A percentile compares a stretch with the other conserved stretches of the same genome.
phyloP scores from a whole-genome alignment of 2,888 invertebrate species.

The Automeris io region DNA sequence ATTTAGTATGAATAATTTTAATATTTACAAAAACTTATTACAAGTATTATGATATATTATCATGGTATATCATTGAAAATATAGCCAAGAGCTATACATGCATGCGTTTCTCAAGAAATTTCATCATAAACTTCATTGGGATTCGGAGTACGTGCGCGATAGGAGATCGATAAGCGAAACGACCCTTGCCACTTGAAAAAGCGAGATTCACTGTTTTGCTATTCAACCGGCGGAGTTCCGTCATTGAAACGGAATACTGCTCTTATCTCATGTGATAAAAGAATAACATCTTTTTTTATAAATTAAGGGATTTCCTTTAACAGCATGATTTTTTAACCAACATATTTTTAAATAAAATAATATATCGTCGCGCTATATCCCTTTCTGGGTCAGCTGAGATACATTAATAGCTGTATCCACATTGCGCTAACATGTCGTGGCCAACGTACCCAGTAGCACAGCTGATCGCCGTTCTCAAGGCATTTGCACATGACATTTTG shows the following conservation, averaged over 20 bases:
- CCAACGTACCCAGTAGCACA: no score
- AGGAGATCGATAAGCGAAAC: slow-evolving; percentile 59
- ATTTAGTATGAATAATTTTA: no score
- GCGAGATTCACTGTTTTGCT: slow-evolving; percentile 54
- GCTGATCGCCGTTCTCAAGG: no score
- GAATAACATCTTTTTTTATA: slow-evolving; percentile 41
- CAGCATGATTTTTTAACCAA: no score
- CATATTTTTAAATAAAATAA: no score
- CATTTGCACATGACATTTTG: no score
- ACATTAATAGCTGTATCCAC: no score
- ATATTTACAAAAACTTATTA: no score
- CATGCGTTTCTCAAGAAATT: slow-evolving; percentile 33
- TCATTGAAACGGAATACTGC: slow-evolving; percentile 58
- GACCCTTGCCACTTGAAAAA: slow-evolving; percentile 49
- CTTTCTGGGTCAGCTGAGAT: no score
- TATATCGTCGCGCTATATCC: no score
- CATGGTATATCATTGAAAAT: neutral
- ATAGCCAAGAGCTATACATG: neutral
- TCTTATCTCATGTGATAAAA: slow-evolving; percentile 52
- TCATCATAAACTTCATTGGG: slow-evolving; percentile 46
- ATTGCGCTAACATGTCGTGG: no score
- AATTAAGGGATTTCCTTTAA: slow-evolving; percentile 1
- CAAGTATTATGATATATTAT: neutral
- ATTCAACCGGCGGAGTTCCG: slow-evolving; percentile 53
- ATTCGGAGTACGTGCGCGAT: slow-evolving; percentile 49